phyloP scores from a whole-genome alignment of 2,888 invertebrate genomes.

The Alitta virens region DNA sequence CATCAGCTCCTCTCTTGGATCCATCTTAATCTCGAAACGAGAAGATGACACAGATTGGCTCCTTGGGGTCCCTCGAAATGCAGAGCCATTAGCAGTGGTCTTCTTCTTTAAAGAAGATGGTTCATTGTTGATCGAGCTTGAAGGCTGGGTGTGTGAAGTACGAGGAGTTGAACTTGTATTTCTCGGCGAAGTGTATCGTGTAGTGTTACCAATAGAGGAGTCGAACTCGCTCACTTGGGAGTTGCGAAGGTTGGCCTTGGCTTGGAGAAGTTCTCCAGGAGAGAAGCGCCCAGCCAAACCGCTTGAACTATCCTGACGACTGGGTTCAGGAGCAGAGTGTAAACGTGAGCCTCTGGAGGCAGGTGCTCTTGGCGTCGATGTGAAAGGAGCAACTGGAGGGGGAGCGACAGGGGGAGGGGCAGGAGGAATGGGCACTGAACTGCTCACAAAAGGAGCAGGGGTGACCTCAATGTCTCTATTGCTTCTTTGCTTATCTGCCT shows the following conservation, averaged over 20 bases:
- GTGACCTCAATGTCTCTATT: background rate
- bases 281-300: background rate
- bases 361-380: background rate
- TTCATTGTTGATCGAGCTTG: background rate
- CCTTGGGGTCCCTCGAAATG: background rate
- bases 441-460: background rate
- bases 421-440: background rate
- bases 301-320: background rate
- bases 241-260: background rate
- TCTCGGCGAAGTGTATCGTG: background rate
- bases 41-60: background rate
- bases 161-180: background rate
- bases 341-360: background rate
- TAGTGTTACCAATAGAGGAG: background rate
- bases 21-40: constrained; percentile 51
- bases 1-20: constrained; percentile 69
- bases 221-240: background rate
- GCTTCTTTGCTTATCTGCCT: constrained; percentile 9
- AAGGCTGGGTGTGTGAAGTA: background rate
- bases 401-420: background rate
- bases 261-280: background rate
- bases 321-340: background rate
- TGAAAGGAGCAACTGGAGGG: background rate
- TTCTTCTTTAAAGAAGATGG: background rate
- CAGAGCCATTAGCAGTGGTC: background rate